phyloP scores from a whole-genome alignment of 1,140 invertebrate species.

The Drosophila lacteicornis region DNA sequence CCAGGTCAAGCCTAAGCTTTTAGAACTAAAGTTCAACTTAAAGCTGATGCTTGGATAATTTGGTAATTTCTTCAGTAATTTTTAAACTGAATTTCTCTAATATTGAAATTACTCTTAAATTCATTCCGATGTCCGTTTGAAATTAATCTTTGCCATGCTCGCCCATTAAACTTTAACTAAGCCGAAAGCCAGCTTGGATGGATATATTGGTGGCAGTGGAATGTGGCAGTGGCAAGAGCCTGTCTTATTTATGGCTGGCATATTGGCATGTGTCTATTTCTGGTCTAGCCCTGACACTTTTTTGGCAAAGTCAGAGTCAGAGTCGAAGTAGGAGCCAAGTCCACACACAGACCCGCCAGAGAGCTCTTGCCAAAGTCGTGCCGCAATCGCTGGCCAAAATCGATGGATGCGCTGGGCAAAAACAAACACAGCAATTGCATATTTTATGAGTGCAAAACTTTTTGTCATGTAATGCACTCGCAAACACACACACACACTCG shows the following conservation, averaged over 20 bases:
- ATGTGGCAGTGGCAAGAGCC: conserved; percentile 3
- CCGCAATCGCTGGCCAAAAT: conserved; percentile 55
- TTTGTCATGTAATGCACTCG: conserved; percentile 64
- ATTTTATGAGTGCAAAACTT: conserved; percentile 75
- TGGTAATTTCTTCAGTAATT: too few species aligned
- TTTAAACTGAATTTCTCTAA: not conserved
- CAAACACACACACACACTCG: conserved; percentile 1
- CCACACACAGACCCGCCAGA: not conserved
- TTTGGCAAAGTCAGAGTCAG: conserved; percentile 63
- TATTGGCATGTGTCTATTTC: conserved; percentile 80
- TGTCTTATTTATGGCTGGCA: conserved; percentile 67
- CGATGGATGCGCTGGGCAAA: conserved; percentile 65
- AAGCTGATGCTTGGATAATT: not conserved
- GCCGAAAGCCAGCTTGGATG: not conserved
- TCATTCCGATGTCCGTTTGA: not conserved
- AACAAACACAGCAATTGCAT: conserved; percentile 70
- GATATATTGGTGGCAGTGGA: not conserved
- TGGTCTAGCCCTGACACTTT: conserved; percentile 77
- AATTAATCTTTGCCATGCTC: conserved; percentile 9
- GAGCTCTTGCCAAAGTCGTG: conserved; percentile 54
- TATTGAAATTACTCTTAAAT: not conserved
- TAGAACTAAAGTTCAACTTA: not conserved
- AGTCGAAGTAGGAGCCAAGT: conserved; percentile 13
- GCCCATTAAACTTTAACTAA: conserved; percentile 16
- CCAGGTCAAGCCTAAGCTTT: not conserved